These are phyloP conservation scores for Peromyscus polionotus DNA, from an alignment of 2,113 vertebrate species.

Conservation along the genomic window DNA sequence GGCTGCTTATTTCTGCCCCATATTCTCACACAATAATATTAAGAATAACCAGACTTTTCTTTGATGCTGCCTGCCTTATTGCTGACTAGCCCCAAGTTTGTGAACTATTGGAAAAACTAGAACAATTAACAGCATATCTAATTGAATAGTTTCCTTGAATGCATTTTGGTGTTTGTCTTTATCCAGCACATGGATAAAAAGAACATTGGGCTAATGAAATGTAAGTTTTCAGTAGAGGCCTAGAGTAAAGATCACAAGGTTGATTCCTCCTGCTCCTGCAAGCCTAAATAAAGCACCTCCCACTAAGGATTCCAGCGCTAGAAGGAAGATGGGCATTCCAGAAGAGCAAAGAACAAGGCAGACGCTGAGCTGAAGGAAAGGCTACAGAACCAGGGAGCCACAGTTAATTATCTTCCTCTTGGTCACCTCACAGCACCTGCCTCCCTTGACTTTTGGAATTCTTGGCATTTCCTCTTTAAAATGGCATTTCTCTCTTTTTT, in stretches of 20 bases:
- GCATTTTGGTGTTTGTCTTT: not conserved
- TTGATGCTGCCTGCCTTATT: not conserved
- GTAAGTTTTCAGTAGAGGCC: not conserved
- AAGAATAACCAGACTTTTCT: not conserved
- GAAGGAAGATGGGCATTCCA: too few relatives aligned
- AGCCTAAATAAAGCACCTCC: too few relatives aligned
- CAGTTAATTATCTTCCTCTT: too few relatives aligned
- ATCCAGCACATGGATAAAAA: conserved; percentile 26
- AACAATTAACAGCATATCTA: not conserved
- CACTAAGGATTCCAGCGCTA: too few relatives aligned
- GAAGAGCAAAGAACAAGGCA: too few relatives aligned
- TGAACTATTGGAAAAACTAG: not conserved
- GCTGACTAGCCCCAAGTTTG: not conserved
- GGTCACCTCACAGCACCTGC: too few relatives aligned
- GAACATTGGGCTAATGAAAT: not conserved
- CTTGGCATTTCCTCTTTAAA: not conserved
- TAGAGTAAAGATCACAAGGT: not conserved
- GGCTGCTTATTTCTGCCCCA: not conserved
- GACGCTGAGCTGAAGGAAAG: too few relatives aligned
- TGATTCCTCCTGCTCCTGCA: not conserved
- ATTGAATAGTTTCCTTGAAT: not conserved
- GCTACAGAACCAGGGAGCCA: too few relatives aligned
- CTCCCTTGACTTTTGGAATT: too few relatives aligned
- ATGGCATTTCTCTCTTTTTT: not conserved
- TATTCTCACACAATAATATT: not conserved